phyloP scores from a whole-genome alignment of 2,888 invertebrate species.

The Eustalomyia histrio region DNA sequence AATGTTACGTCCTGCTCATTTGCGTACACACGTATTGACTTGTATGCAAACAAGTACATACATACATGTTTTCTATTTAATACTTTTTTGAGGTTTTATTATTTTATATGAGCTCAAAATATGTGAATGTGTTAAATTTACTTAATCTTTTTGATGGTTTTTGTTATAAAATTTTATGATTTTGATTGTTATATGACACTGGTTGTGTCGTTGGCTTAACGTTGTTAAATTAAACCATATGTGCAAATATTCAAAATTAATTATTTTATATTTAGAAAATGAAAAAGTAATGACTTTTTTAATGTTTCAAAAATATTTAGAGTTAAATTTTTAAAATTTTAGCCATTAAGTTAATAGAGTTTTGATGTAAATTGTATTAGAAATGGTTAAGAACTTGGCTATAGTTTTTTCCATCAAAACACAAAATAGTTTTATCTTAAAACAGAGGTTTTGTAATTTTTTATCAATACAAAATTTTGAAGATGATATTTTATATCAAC shows the following conservation, averaged over 20 bases:
- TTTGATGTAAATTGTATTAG: too few species aligned
- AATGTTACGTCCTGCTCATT: constrained; percentile 33
- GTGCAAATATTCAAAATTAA: constrained; percentile 64
- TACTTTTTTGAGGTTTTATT: constrained; percentile 48
- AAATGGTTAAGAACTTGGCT: too few species aligned
- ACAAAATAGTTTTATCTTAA: too few species aligned
- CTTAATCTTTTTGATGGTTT: constrained; percentile 66
- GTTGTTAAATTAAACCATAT: constrained; percentile 61
- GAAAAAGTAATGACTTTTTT: constrained; percentile 2
- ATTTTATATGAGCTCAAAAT: constrained; percentile 55
- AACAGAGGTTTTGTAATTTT: too few species aligned
- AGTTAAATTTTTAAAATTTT: too few species aligned
- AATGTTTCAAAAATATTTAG: not conserved
- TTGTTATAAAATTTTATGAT: constrained; percentile 64
- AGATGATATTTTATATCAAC: too few species aligned
- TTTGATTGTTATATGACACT: constrained; percentile 52
- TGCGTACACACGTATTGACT: constrained; percentile 33
- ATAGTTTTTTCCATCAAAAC: too few species aligned
- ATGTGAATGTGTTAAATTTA: constrained; percentile 57
- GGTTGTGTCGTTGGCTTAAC: constrained; percentile 9
- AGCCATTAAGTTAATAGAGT: too few species aligned
- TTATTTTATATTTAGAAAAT: constrained; percentile 53
- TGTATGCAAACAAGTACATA: not conserved
- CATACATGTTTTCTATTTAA: constrained; percentile 1
- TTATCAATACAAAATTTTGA: too few species aligned